Conservation (phyloP, 1,140 invertebrate species). For the Drosophila leontia region DNA sequence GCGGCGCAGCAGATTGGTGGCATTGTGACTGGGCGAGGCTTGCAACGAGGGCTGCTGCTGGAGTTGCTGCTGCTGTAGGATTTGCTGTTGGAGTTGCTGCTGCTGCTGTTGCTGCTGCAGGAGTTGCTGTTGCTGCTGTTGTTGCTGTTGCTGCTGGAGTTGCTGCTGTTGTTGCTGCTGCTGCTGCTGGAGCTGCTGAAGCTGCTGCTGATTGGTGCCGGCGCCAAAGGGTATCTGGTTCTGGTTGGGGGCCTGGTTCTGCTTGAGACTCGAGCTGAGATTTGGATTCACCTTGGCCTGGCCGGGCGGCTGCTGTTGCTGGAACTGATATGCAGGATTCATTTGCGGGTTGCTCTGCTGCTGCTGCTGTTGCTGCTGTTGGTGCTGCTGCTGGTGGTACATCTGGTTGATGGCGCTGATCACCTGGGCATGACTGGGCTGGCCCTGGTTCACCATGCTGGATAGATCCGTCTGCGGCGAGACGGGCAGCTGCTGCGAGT, state of each 20-base stretch:
- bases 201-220: conserved; percentile 48
- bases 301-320: conserved; percentile 76
- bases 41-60: conserved; percentile 70
- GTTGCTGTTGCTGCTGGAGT: conserved; percentile 37
- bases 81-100: conserved; percentile 46
- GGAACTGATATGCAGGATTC: conserved; percentile 80
- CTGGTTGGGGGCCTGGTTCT: conserved; percentile 24
- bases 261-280: conserved; percentile 27
- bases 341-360: conserved; percentile 73
- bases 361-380: conserved; percentile 64
- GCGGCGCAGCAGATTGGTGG: conserved; percentile 64
- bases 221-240: conserved; percentile 47
- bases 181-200: conserved; percentile 32
- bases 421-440: conserved; percentile 71
- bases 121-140: conserved; percentile 45
- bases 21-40: conserved; percentile 67
- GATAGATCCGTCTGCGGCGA: conserved; percentile 82
- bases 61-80: conserved; percentile 39
- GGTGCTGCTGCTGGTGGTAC: conserved; percentile 76
- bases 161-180: conserved; percentile 37
- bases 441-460: conserved; percentile 66
- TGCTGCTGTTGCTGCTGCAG: conserved; percentile 50
- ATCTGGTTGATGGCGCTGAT: conserved; percentile 77
- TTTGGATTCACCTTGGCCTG: conserved; percentile 53
- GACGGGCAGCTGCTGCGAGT: conserved; percentile 79